Evolutionary conservation across 2,113 vertebrate genomes (phyloP), one percentile per base, ranked within the genome.

Genomic region (Elgaria multicarinata): DNA sequence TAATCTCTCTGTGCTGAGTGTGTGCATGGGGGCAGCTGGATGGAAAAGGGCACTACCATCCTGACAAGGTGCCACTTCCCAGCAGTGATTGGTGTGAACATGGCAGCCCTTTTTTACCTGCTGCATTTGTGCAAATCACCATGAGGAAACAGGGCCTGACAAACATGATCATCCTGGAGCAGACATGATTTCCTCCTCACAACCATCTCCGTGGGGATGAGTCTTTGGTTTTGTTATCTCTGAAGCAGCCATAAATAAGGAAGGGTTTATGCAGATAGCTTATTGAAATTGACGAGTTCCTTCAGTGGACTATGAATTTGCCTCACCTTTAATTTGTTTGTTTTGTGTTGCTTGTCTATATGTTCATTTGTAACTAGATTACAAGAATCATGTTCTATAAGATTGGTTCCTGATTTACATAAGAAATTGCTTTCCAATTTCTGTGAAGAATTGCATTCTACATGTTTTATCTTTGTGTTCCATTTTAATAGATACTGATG

Each of bases 291-390:
- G 28, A 72, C 6, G 22, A 58, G 14, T 28, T 50, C 10, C 31
- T 77, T 20, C 46, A 81, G n/a, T 88, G 39, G n/a, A n/a, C 7
- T 20, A 74, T 88, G 14, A 6, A 82, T 72, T 72, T 33, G 18
- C 42, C 36, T 62, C 66, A 64, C 24, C 75, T 87, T 87, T 62
- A 42, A 74, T 71, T 71, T 55, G 16, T 86, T 16, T 91, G 64
- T 85, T n/a, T 46, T 71, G 90, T 84, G 5, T 64, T 24, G 72
- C 50, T 88, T 13, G 83, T 89, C 77, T 75, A 81, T 90, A 72
- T 44, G 64, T 2, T 87, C 36, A 75, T 46, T 64, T 66, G 39
- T 88, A 76, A 87, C 87, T 20, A 46, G 16, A 46, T 90, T 91
- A 75, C 42, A 93, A 86, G 67, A 28, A 22, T 88, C 75, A 12